phyloP scores from a whole-genome alignment of 2,113 vertebrate species.

The Camelus bactrianus region DNA sequence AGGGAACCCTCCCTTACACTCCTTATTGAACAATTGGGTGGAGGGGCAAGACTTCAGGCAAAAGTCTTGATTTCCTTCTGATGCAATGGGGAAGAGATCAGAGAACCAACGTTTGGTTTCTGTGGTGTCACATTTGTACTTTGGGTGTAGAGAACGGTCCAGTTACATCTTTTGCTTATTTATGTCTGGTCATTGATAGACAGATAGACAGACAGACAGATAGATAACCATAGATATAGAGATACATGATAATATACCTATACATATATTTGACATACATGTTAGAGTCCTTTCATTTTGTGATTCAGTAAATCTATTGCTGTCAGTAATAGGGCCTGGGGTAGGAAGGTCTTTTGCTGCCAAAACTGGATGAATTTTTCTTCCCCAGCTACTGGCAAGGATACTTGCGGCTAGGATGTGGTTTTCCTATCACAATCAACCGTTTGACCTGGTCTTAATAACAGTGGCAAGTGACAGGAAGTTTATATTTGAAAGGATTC shows the following conservation, averaged over 20 bases:
- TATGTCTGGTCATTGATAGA: neutral
- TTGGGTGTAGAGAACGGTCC: neutral
- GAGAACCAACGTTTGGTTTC: neutral
- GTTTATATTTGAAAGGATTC: slow-evolving; percentile 18
- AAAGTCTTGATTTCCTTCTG: neutral
- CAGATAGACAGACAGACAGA: too few species aligned
- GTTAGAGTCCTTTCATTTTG: neutral
- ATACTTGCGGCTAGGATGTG: neutral
- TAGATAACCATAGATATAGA: neutral
- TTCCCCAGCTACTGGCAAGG: neutral
- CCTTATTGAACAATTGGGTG: neutral
- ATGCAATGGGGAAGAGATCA: neutral
- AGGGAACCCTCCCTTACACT: accelerated
- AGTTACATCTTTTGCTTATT: neutral
- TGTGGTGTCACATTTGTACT: neutral
- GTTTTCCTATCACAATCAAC: neutral
- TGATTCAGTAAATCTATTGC: neutral
- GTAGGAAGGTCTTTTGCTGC: neutral
- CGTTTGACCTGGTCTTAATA: neutral
- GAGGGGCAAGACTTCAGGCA: neutral
- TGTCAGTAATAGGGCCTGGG: neutral
- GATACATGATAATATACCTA: too few species aligned
- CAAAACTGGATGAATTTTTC: neutral
- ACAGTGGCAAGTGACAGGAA: neutral
- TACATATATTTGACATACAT: neutral